Conservation (phyloP, 2,797 vertebrate species). For the Ctenosaura bakeri region DNA sequence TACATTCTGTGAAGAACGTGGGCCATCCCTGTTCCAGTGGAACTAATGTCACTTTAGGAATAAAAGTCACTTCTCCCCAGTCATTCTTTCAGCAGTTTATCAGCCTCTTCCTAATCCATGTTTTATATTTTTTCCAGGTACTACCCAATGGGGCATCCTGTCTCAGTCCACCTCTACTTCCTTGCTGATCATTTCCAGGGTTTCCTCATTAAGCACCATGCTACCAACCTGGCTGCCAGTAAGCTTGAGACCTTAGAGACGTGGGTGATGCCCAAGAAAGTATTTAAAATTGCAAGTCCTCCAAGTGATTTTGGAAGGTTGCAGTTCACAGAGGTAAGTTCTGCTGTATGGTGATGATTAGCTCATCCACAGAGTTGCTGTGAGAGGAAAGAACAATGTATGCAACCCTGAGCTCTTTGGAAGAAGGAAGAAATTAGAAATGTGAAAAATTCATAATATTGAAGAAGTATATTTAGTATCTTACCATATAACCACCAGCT, state of each 20-base stretch:
- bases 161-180: slow-evolving; percentile 96
- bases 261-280: slow-evolving; percentile 94
- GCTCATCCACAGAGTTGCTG: background rate
- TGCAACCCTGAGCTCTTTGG: no score
- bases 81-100: background rate
- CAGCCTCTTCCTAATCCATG: accelerated
- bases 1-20: no score
- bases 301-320: slow-evolving; percentile 90
- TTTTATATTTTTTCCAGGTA: slow-evolving; percentile 84
- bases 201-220: slow-evolving; percentile 93
- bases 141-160: slow-evolving; percentile 94
- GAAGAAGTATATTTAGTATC: no score
- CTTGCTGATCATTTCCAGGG: slow-evolving; percentile 97
- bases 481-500: no score
- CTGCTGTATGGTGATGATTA: accelerated
- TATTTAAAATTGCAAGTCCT: slow-evolving; percentile 90
- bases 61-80: slow-evolving; percentile 21
- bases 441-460: no score
- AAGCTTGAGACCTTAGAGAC: slow-evolving; percentile 97
- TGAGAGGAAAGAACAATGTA: background rate
- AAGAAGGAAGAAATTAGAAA: no score
- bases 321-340: slow-evolving; percentile 93
- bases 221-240: slow-evolving; percentile 95
- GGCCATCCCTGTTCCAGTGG: background rate
- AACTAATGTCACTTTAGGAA: slow-evolving; percentile 46